Evolutionary conservation across 1,140 invertebrate genomes (phyloP).

Genomic region (Drosophila quadrilineata): DNA sequence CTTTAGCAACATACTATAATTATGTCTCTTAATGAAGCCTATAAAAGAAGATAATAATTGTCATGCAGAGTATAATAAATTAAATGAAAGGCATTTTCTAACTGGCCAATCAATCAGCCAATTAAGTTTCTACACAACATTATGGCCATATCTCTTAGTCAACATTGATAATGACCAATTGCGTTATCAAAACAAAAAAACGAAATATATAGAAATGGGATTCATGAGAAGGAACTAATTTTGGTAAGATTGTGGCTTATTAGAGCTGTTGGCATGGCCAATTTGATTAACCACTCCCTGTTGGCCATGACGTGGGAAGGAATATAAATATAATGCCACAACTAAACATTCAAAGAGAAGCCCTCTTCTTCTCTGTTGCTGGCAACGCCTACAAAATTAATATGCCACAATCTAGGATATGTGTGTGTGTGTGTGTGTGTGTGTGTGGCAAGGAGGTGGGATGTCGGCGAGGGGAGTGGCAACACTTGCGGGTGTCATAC

Average conservation of each 20-base stretch:
- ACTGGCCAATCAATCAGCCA: conserved; percentile 6
- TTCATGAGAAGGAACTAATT: too few species aligned
- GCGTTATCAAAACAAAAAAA: conserved; percentile 12
- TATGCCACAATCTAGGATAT: conserved; percentile 49
- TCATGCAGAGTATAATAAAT: too few species aligned
- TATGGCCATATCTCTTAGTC: conserved; percentile 25
- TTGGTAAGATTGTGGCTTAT: conserved; percentile 25
- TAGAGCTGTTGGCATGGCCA: conserved; percentile 29
- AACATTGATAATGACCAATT: conserved; percentile 42
- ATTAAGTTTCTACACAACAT: too few species aligned
- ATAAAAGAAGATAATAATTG: too few species aligned
- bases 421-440: conserved; percentile 14
- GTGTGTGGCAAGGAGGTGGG: conserved; percentile 12
- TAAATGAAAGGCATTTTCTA: not conserved
- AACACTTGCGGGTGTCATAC: conserved; percentile 78
- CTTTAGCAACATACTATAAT: too few species aligned
- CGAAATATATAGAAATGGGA: conserved; percentile 6
- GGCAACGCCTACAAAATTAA: conserved; percentile 76
- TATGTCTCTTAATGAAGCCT: too few species aligned
- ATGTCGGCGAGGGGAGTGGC: conserved; percentile 6
- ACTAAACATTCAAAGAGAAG: conserved; percentile 50
- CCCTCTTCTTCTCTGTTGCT: conserved; percentile 50
- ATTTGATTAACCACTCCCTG: conserved; percentile 60
- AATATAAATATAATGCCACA: conserved; percentile 48
- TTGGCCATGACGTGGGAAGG: conserved; percentile 22